A percentile compares a stretch with the other conserved stretches of the same genome.
Conservation (phyloP, 2,888 invertebrate species). For the Heliconius ethilla region DNA sequence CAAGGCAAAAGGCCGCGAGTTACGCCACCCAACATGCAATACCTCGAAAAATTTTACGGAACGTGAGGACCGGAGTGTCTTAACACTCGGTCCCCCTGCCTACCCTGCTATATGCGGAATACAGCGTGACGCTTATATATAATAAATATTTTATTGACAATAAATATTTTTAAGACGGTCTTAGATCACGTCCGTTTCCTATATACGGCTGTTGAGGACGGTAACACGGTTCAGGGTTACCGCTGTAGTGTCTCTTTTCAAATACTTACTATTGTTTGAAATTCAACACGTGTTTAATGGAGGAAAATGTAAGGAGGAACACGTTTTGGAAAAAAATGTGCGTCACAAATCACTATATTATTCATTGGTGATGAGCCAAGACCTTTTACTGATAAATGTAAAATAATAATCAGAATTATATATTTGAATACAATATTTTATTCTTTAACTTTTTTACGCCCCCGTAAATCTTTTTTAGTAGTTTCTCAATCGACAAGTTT, state of each 20-base stretch:
- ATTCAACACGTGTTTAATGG: slow-evolving; percentile 1
- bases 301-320: slow-evolving; percentile 11
- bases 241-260: slow-evolving; percentile 2
- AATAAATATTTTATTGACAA: not conserved
- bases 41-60: too few relatives aligned
- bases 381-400: not conserved
- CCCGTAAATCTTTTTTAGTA: not conserved
- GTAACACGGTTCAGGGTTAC: slow-evolving; percentile 16
- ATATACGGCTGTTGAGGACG: not conserved
- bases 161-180: not conserved
- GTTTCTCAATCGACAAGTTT: too few relatives aligned
- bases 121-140: too few relatives aligned
- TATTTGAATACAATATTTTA: not conserved
- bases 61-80: too few relatives aligned
- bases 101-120: too few relatives aligned
- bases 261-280: slow-evolving; percentile 7
- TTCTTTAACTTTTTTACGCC: not conserved
- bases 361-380: slow-evolving; percentile 6
- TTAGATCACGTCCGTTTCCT: not conserved
- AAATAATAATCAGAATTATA: not conserved
- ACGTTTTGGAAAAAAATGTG: slow-evolving; percentile 17
- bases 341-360: not conserved
- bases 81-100: too few relatives aligned
- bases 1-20: too few relatives aligned
- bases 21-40: too few relatives aligned